Percentiles rank a stretch among this genome's conserved stretches.
Evolutionary conservation across 1,140 invertebrate genomes (phyloP).

Genomic region (Drosophila aff.): DNA sequence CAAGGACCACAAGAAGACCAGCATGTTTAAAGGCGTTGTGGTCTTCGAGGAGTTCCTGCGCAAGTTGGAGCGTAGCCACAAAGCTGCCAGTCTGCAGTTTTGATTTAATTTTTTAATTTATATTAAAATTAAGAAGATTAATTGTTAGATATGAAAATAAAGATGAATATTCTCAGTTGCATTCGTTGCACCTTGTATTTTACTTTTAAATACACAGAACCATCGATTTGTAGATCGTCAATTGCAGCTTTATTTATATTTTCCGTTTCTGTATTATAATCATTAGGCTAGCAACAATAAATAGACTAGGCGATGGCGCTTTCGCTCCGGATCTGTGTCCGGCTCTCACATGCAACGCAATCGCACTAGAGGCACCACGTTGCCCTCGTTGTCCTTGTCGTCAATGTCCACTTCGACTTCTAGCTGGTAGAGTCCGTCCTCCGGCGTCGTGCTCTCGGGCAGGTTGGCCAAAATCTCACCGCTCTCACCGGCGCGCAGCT

Average conservation of each 20-base stretch:
- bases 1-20: constrained; percentile 92
- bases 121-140: neutral
- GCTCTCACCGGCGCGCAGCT: constrained; percentile 64
- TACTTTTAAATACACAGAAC: neutral
- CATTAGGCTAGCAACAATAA: constrained; percentile 82
- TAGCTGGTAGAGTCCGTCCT: constrained; percentile 72
- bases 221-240: neutral
- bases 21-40: constrained; percentile 88
- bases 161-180: neutral
- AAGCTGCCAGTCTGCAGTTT: constrained; percentile 72
- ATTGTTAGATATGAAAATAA: constrained; percentile 16
- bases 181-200: no score
- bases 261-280: constrained; percentile 47
- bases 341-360: constrained; percentile 69
- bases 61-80: constrained; percentile 86
- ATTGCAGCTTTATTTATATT: constrained; percentile 63
- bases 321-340: neutral
- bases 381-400: constrained; percentile 59
- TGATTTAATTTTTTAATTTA: constrained; percentile 31
- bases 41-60: constrained; percentile 91
- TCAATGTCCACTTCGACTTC: constrained; percentile 75
- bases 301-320: constrained; percentile 63
- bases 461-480: constrained; percentile 62
- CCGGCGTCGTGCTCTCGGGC: constrained; percentile 59
- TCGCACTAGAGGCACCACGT: constrained; percentile 72